Evolutionary conservation across 2,797 vertebrate genomes (phyloP).

Genomic region (Pelodytes ibericus): DNA sequence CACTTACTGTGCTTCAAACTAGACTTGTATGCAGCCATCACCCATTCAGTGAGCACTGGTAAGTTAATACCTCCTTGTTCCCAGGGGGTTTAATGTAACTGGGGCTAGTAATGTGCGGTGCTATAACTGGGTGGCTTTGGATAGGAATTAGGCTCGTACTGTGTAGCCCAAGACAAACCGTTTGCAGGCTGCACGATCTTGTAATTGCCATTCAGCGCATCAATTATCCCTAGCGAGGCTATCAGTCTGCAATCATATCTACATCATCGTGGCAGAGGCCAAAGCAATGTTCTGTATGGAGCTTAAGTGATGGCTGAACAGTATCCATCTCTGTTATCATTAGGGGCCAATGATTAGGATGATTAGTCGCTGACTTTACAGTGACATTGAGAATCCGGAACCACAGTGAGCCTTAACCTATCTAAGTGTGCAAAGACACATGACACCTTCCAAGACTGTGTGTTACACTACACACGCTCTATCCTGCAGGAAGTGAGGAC

Average conservation of each 20-base stretch:
- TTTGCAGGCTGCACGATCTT: conserved; percentile 23
- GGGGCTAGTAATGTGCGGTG: conserved; percentile 20
- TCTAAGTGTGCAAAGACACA: conserved; percentile 13
- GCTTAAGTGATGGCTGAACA: conserved; percentile 27
- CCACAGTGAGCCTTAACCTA: background rate
- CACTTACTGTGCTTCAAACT: no score
- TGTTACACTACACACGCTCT: no score
- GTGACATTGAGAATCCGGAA: conserved; percentile 12
- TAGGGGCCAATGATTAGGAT: conserved; percentile 37
- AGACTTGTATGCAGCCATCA: no score
- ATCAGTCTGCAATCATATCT: conserved; percentile 44
- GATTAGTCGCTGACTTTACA: conserved; percentile 34
- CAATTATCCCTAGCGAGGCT: conserved; percentile 46
- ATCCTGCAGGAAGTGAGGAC: no score
- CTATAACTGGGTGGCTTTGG: conserved; percentile 11
- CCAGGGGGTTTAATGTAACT: background rate
- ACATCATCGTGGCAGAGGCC: conserved; percentile 25
- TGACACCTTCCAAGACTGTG: conserved; percentile 19
- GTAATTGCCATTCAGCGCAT: conserved; percentile 47
- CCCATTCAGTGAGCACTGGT: no score
- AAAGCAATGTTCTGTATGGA: background rate
- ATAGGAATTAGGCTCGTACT: conserved; percentile 23
- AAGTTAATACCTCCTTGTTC: no score
- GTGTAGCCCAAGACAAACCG: conserved; percentile 34
- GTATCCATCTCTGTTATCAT: conserved; percentile 16